Conservation (phyloP, 2,888 invertebrate species). For the Ashinkailepas kermadecensis region DNA sequence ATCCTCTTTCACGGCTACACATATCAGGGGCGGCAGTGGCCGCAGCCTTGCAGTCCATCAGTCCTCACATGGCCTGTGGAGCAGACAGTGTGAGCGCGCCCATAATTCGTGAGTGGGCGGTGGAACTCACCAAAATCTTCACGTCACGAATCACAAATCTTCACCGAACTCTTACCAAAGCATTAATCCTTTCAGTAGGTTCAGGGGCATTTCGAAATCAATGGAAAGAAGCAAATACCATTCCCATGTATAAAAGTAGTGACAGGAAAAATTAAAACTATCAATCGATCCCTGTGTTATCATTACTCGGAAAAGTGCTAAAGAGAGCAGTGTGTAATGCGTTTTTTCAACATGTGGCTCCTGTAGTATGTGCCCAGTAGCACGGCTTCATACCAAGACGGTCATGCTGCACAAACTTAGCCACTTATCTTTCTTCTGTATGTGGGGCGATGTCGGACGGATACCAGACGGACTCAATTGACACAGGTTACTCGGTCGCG, state of each 20-base stretch:
- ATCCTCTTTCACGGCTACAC: too few relatives aligned
- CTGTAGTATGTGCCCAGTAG: not conserved
- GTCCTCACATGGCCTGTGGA: too few relatives aligned
- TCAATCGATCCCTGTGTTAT: not conserved
- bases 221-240: not conserved
- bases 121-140: too few relatives aligned
- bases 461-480: not conserved
- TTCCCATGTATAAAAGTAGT: not conserved
- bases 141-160: too few relatives aligned
- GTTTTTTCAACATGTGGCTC: not conserved
- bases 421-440: not conserved
- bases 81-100: too few relatives aligned
- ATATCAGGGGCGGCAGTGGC: too few relatives aligned
- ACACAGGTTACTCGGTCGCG: not conserved
- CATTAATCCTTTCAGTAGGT: not conserved
- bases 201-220: not conserved
- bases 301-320: not conserved
- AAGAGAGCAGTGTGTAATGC: not conserved
- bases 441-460: not conserved
- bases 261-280: not conserved
- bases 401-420: not conserved
- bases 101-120: too few relatives aligned
- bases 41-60: too few relatives aligned
- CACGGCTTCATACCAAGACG: not conserved
- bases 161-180: not conserved